These are phyloP conservation scores for Rhagoletis zephyria DNA, from an alignment of 1,140 invertebrate species.

Conservation along the genomic window DNA sequence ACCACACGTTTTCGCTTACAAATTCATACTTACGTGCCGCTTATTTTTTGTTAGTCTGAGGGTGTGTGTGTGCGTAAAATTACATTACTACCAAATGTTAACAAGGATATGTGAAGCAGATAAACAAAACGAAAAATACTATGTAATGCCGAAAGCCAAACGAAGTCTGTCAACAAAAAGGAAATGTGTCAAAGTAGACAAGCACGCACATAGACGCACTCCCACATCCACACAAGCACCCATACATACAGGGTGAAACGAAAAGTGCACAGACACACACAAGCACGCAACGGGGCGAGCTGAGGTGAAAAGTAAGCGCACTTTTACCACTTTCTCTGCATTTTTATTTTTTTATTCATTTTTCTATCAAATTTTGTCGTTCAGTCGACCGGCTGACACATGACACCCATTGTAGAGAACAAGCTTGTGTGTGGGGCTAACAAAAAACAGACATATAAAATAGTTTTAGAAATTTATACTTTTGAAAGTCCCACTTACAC, in stretches of 20 bases:
- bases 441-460: not conserved
- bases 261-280: not conserved
- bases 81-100: conserved; percentile 31
- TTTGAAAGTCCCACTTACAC: conserved; percentile 25
- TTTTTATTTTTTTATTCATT: not conserved
- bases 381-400: not conserved
- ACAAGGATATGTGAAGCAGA: conserved; percentile 4
- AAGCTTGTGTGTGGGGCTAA: not conserved
- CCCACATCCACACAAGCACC: not conserved
- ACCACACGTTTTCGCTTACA: conserved; percentile 15
- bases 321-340: conserved; percentile 30
- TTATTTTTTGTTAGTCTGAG: not conserved
- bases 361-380: not conserved
- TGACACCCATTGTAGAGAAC: not conserved
- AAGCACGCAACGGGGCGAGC: too few species aligned
- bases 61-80: conserved; percentile 4
- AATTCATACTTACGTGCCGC: not conserved
- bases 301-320: conserved; percentile 1
- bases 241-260: not conserved
- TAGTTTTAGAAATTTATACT: conserved; percentile 42
- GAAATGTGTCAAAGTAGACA: conserved; percentile 40
- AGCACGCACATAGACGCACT: conserved; percentile 6
- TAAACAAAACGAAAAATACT: not conserved
- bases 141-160: conserved; percentile 32
- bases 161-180: conserved; percentile 34